These are phyloP conservation scores for Guaruba guarouba DNA, from an alignment of 2,113 vertebrate species.

Conservation along the genomic window DNA sequence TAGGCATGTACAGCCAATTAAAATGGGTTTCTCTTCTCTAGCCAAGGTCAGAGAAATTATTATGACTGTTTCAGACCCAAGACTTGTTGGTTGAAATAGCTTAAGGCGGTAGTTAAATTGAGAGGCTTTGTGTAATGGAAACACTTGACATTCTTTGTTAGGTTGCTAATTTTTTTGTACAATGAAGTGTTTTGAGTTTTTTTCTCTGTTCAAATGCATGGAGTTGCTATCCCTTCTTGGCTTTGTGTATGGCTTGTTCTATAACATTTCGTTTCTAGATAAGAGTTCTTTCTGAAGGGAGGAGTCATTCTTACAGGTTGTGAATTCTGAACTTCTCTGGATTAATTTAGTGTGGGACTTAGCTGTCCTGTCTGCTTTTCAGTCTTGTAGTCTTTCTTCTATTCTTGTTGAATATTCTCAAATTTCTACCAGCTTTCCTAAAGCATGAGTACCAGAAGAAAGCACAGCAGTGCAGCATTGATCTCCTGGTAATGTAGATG, in stretches of 20 bases:
- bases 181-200: fast-evolving
- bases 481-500: not conserved
- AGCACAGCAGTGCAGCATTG: not conserved
- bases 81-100: not conserved
- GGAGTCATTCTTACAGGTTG: not conserved
- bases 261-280: not conserved
- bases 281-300: not conserved
- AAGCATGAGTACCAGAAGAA: not conserved
- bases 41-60: not conserved
- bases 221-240: not conserved
- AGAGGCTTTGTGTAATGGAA: not conserved
- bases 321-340: not conserved
- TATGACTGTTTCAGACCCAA: not conserved
- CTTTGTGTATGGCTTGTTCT: not conserved
- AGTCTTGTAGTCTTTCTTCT: not conserved
- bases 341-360: not conserved
- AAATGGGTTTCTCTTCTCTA: not conserved
- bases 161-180: not conserved
- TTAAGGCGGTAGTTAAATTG: not conserved
- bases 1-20: not conserved
- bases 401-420: not conserved
- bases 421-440: not conserved
- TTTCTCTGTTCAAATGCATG: not conserved
- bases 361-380: not conserved
- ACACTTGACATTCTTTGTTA: not conserved